A percentile compares a stretch with the other conserved stretches of the same genome.
phyloP scores from a whole-genome alignment of 2,797 vertebrate genomes.

The Coreius guichenoti region DNA sequence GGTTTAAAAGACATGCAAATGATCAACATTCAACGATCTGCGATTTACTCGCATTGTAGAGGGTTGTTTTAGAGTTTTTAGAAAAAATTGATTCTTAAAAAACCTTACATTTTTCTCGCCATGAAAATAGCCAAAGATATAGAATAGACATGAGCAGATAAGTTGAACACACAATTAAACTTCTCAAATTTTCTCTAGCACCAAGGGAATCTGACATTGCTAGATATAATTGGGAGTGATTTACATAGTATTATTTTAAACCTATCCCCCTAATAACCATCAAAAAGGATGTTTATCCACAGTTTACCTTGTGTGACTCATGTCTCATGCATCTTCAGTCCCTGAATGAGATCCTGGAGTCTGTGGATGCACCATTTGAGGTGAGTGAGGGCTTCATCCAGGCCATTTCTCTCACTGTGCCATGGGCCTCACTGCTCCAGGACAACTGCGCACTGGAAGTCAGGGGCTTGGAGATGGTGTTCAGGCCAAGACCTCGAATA shows the following conservation, averaged over 20 bases:
- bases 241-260: neutral
- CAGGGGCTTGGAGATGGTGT: slow-evolving; percentile 91
- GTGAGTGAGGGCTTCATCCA: slow-evolving; percentile 96
- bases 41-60: too few relatives aligned
- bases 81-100: neutral
- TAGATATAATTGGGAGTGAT: neutral
- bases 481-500: slow-evolving; percentile 90
- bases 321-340: slow-evolving; percentile 77
- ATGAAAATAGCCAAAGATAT: neutral
- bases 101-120: neutral
- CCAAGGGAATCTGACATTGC: neutral
- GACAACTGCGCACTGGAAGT: slow-evolving; percentile 96
- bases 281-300: neutral
- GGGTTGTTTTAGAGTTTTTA: neutral
- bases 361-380: slow-evolving; percentile 94
- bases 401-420: slow-evolving; percentile 94
- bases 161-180: neutral
- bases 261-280: neutral
- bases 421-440: slow-evolving; percentile 94
- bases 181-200: neutral
- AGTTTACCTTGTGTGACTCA: neutral
- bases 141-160: neutral
- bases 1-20: too few relatives aligned
- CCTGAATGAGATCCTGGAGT: slow-evolving; percentile 96
- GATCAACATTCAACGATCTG: too few relatives aligned